Base-by-base conservation (phyloP, 2,888 invertebrate species). In the Pyrocoelia pectoralis region DNA sequence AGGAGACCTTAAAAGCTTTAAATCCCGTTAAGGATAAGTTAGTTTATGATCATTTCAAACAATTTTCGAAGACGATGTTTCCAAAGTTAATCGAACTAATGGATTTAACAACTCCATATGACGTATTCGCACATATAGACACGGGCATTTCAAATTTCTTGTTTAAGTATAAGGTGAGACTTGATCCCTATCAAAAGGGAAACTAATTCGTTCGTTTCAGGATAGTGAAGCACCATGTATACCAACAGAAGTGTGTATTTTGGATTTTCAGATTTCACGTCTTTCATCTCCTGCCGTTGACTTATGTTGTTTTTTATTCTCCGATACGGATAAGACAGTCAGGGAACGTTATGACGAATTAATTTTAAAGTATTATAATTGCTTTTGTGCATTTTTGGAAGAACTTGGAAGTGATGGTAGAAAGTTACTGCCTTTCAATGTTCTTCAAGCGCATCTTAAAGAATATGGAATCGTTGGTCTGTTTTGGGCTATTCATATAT, bases 41-140 rank as follows among this genome's bases (percentile, higher is more conserved):
- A 19, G 64, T 46, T 3, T 48, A 66, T 15, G 43, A 63, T 33
- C 43, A 50, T 65, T 48, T 14, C 58, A 14, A 52, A 43, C 1
- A 68, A 66, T 49, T 19, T 43, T 9, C 46, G 59, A 14, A 52
- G n/a, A n/a, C n/a, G n/a, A n/a, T n/a, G n/a, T n/a, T 18, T 14
- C 38, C 29, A 6, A 10, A 49, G 28, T 15, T 68, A 9, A 17
- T 10, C 4, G 28, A 48, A 49, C 15, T 28, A 3, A 13, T 51
- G 2, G 14, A 40, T 18, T 33, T 29, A 0, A 38, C 29, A 14
- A 48, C 70, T 49, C 60, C 70, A 14, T 71, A 73, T 58, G 69
- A 60, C n/a, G 72, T 73, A 14, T 61, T 73, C 10, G 57, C 68
- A n/a, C 73, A 73, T 55, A 71, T 70, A 9, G 72, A 73, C n/a